A percentile compares a stretch with the other conserved stretches of the same genome.
phyloP scores from a whole-genome alignment of 2,888 invertebrate species.

The Microplitis manilae region DNA sequence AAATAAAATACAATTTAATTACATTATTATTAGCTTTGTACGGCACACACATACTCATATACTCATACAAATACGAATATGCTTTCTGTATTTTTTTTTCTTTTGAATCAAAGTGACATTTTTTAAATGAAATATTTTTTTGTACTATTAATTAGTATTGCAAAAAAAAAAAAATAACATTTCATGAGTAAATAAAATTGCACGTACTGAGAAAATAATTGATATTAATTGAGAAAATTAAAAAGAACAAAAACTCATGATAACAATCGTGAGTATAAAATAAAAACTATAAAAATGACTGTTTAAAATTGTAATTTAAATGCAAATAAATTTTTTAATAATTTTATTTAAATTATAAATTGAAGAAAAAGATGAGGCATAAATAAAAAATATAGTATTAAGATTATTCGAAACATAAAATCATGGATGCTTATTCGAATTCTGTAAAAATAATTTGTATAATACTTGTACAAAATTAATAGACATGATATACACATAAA shows the following conservation, averaged over 20 bases:
- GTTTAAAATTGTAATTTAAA: conserved; percentile 21
- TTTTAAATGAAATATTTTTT: not conserved
- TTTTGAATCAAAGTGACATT: conserved; percentile 4
- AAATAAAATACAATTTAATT: conserved; percentile 21
- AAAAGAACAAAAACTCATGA: conserved; percentile 33
- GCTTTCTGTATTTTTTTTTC: conserved; percentile 12
- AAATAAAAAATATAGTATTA: conserved; percentile 55
- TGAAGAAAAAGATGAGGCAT: conserved; percentile 49
- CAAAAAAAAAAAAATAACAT: not conserved
- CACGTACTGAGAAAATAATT: not conserved
- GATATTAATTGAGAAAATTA: conserved; percentile 18
- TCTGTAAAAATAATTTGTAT: conserved; percentile 60
- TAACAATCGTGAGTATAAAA: conserved; percentile 40
- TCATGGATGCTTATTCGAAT: conserved; percentile 59
- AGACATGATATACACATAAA: conserved; percentile 55
- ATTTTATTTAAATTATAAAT: conserved; percentile 41
- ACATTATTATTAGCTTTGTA: conserved; percentile 36
- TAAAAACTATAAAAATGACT: conserved; percentile 6
- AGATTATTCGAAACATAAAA: conserved; percentile 56
- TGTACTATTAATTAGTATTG: not conserved
- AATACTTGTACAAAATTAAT: conserved; percentile 63
- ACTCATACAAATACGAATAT: not conserved
- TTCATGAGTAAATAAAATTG: not conserved
- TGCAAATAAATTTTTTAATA: conserved; percentile 38
- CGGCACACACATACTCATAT: conserved; percentile 6